A percentile compares a stretch with the other conserved stretches of the same genome.
Conservation (phyloP, 1,140 invertebrate species). For the Drosophila pseudoananassae region DNA sequence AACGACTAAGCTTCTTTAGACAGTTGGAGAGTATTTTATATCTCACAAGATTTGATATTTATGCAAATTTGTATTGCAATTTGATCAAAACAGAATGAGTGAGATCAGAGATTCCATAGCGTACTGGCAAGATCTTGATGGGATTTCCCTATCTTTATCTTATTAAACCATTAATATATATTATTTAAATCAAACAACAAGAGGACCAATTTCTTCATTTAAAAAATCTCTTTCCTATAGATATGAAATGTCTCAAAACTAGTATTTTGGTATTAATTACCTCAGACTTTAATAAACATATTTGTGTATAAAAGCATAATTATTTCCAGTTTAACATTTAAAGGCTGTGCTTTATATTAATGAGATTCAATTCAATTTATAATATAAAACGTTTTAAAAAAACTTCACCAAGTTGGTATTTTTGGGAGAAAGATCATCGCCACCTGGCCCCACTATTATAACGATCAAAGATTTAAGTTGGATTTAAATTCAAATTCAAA, state of each 20-base stretch:
- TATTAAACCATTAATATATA: not conserved
- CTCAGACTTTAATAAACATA: too few species aligned
- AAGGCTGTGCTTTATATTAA: too few species aligned
- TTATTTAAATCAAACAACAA: constrained; percentile 13
- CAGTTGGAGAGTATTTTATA: not conserved
- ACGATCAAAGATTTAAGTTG: not conserved
- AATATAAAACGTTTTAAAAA: too few species aligned
- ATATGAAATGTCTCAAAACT: too few species aligned
- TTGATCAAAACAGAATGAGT: not conserved
- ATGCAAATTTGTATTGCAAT: not conserved
- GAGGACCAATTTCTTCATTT: constrained; percentile 6
- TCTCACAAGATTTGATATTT: too few species aligned
- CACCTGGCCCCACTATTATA: not conserved
- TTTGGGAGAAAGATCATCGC: not conserved
- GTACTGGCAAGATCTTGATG: not conserved
- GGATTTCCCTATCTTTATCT: constrained; percentile 10
- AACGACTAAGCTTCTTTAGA: not conserved
- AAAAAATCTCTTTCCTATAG: too few species aligned
- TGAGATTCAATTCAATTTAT: too few species aligned
- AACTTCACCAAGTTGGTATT: not conserved
- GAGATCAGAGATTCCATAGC: not conserved
- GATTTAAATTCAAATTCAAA: not conserved
- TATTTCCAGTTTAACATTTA: too few species aligned
- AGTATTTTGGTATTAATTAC: too few species aligned
- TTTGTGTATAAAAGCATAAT: too few species aligned